Base-by-base conservation (phyloP, 2,113 vertebrate genomes). In the Capreolus pygargus region DNA sequence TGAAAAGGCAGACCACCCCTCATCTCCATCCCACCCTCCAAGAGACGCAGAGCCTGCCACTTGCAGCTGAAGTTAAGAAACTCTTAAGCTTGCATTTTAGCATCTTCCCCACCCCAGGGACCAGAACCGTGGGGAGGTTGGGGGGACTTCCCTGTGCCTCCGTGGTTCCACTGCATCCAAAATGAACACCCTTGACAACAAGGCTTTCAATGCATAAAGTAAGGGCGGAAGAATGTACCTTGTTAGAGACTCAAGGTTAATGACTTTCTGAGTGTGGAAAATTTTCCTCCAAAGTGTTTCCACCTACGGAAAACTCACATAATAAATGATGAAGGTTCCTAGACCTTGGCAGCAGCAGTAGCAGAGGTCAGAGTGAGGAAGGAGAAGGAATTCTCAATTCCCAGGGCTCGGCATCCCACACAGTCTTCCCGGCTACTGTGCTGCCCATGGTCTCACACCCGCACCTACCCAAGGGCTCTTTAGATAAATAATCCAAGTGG, bases 191-290 rank as follows among this genome's bases (percentile, higher is more conserved):
- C 93, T 85, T 67, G 27, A 10, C 50, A 88, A 39, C 43, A 60
- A 54, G 67, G 3, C 64, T 82, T 79, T 54, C 67, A 21, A 0
- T 30, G 28, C 64, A 11, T 64, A 25, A 30, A 47, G 60, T 82
- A 50, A 95, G 36, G n/a, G 43, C 43, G n/a, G 86, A 76, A 55
- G 83, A 52, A 67, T 70, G 45, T 54, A 15, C 67, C 79, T 47
- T 70, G 70, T 78, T 52, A 78, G 36, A 90, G 58, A 78, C 52
- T 86, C 10, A 5, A 52, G 79, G 79, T 87, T 97, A 95, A 74
- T 39, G 83, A 52, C 93, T 95, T 92, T 91, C 45, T 94, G 50
- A 89, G 83, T 64, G 91, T 97, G 95, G 81, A 93, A 93, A 94
- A 52, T 21, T 94, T 79, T n/a, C 39, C 92, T 36, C 76, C 82